Base-by-base conservation (phyloP, 2,797 vertebrate genomes). In the Thaleichthys pacificus region DNA sequence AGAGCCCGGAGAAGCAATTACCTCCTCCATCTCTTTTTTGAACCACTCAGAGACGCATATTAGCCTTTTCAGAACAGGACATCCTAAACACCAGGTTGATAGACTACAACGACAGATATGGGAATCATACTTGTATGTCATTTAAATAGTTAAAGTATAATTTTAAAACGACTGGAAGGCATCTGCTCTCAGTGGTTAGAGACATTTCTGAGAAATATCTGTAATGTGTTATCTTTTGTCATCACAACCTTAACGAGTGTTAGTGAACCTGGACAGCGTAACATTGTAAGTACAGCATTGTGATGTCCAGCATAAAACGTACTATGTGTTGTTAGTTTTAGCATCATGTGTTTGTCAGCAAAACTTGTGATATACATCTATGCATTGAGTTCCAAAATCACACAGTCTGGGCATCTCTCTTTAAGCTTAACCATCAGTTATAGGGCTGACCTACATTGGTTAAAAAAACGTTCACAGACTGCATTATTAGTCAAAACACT, bases 211-310 rank as follows among this genome's bases (percentile, higher is more conserved):
- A 0, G 9, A 11, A 11, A 12, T 47, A 3, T 47, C 42, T 12
- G 68, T 76, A 71, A 72, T 83, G 75, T 71, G 81, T 80, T 87
- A 74, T 65, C 76, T 11, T 22, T 49, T 66, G 72, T 73, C 76
- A 74, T 75, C 70, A 69, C 64, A 15, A 12, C n/a, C 1, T 26
- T 66, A 24, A 6, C 12, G n/a, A 30, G 30, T 8, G n/a, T 9
- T 11, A 51, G 21, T 24, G 2, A 26, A 21, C 12, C 14, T 49
- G 61, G 28, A 64, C 19, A 17, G 5, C 3, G 32, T 35, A 6
- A n/a, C 51, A 54, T 17, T 17, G 51, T 54, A n/a, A 54, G 8
- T n/a, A 63, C 28, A 38, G 28, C 24, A 62, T 62, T 30, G 17
- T 35, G 30, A 3, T 63, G 28, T 57, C 67, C 60, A 61, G 60